Evolutionary conservation across 2,888 invertebrate species (phyloP).

Genomic region (Tipula helvola): DNA sequence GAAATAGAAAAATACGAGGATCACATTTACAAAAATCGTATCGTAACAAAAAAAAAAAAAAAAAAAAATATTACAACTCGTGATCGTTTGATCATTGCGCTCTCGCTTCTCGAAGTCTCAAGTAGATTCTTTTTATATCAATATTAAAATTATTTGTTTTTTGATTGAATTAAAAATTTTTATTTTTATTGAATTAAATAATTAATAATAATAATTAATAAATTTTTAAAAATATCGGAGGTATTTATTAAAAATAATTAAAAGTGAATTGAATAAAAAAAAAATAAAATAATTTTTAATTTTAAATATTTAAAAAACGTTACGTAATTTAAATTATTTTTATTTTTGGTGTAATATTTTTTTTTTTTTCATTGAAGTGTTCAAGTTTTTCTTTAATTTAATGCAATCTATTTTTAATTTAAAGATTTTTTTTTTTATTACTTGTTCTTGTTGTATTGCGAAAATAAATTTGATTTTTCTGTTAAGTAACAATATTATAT

Average conservation of each 20-base stretch:
- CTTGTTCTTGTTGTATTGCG: neutral
- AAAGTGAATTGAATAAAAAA: neutral
- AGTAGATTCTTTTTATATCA: slow-evolving; percentile 20
- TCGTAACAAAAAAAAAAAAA: neutral
- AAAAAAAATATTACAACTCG: slow-evolving; percentile 16
- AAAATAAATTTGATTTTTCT: neutral
- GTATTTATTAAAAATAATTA: neutral
- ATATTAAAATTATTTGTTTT: neutral
- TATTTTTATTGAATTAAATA: neutral
- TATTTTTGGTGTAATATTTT: neutral
- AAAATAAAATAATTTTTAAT: neutral
- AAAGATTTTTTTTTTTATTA: neutral
- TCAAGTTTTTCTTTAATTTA: neutral
- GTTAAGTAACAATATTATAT: neutral
- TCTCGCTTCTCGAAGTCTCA: slow-evolving; percentile 33
- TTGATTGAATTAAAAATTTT: neutral
- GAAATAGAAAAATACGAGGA: slow-evolving; percentile 18
- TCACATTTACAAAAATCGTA: slow-evolving; percentile 15
- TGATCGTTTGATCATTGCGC: slow-evolving; percentile 26
- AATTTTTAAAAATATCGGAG: neutral
- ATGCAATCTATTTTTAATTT: neutral
- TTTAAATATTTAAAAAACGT: neutral
- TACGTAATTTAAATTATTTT: neutral
- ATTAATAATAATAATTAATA: neutral
- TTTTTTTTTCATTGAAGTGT: neutral